Evolutionary conservation across 2,797 vertebrate genomes (phyloP), one percentile per base, ranked within the genome.

Genomic region (Chloroceryle inda): DNA sequence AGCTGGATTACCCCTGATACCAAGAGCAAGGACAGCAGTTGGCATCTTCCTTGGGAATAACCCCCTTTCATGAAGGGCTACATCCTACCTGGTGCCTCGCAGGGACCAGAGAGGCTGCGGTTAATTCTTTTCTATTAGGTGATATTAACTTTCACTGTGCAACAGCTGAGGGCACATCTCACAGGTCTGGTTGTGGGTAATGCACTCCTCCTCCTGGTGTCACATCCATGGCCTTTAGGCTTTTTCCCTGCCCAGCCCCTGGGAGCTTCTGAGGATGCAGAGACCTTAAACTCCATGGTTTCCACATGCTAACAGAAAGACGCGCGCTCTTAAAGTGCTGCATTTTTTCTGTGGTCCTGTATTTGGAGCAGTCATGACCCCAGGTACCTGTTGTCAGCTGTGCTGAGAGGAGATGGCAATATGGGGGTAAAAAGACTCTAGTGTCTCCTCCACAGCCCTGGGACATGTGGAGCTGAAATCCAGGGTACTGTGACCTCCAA

Each of bases 31-130:
- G 59, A 64, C 31, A 67, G 38, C 21, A 26, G 21, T 11, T 44
- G 58, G 24, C 67, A 21, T 13, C 67, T 92, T 62, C 45, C 45
- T 47, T 63, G 84, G 76, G 47, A 76, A 59, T 29, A 66, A 68
- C 4, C 23, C 10, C 12, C 5, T 37, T 66, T 53, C 1, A 0
- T 4, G 35, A 81, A 44, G 31, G 44, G 20, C 11, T 20, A 1
- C 31, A 11, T 64, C 49, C 19, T 6, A 29, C 9, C 74, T 33
- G 59, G 55, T 79, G 38, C 72, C 49, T 49, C 31, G 22, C 89
- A 56, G 58, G 14, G 53, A 37, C 20, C 1, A 2, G 13, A 50
- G 23, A 53, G 24, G 12, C 53, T 49, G 24, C 27, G 35, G 13
- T 42, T 62, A 38, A 29, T 45, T 73, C 52, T 76, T 40, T 55